Base-by-base conservation (phyloP, 2,113 vertebrate genomes). In the Ctenomys sociabilis region DNA sequence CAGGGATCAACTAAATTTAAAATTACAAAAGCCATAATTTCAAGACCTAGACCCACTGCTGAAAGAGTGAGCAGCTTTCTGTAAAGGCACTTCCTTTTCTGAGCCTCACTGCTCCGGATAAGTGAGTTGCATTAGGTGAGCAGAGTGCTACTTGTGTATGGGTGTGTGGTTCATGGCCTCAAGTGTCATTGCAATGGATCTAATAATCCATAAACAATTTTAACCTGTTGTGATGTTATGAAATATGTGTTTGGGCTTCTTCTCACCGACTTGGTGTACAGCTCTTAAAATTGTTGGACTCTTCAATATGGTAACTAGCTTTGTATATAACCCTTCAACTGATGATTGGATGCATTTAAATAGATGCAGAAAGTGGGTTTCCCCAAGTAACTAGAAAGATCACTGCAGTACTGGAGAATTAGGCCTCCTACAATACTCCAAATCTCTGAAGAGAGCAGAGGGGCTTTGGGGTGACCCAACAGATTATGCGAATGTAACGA, bases 1-100 rank as follows among this genome's bases (percentile, higher is more conserved):
- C n/a, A n/a, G n/a, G n/a, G n/a, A n/a, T 77, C 35, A 32, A 21
- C 16, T 8, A 66, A 3, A 19, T 91, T 93, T 70, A 57, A 78
- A 94, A 87, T 40, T 73, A 5, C 24, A 12, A 19, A 93, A 57
- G 3, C 40, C 26, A 95, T 73, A 75, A n/a, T 96, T 95, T 97
- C 90, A 90, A 66, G 9, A n/a, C 91, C 1, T 73, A 5, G 63
- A 22, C 26, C 88, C 91, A 52, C 17, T 91, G 63, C 92, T 89
- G 86, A 66, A 24, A 68, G 93, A 22, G 64, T 93, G 89, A 40
- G 10, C 57, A 91, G 94, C 59, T 52, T 90, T 54, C 84, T 73
- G n/a, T n/a, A n/a, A n/a, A 92, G 54, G 91, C 26, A 85, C 86
- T 97, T 93, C 80, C 90, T 93, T 75, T 52, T 86, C 17, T 80